Conservation (phyloP, 2,888 invertebrate genomes). For the Gnatocerus cornutus region DNA sequence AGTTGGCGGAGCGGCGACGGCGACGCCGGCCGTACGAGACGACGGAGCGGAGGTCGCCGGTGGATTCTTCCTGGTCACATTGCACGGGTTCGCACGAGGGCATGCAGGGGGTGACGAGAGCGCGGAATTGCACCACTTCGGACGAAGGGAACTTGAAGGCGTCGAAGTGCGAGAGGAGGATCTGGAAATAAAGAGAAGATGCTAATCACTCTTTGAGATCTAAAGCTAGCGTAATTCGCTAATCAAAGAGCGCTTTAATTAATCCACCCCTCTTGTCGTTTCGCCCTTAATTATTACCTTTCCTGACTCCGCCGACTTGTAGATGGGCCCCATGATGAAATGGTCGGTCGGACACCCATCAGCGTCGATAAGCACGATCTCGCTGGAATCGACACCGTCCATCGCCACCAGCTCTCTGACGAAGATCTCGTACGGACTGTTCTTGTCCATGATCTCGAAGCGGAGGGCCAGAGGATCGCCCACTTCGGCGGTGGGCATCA, state of each 20-base stretch:
- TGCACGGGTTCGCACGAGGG: slow-evolving; percentile 94
- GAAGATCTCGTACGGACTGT: slow-evolving; percentile 96
- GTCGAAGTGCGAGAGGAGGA: slow-evolving; percentile 92
- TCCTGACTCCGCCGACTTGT: slow-evolving; percentile 85
- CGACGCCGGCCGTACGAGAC: slow-evolving; percentile 89
- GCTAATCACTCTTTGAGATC: not conserved
- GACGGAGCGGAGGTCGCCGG: slow-evolving; percentile 87
- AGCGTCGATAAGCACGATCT: slow-evolving; percentile 93
- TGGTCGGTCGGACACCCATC: slow-evolving; percentile 95
- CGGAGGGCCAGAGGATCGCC: slow-evolving; percentile 93
- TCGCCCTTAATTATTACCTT: slow-evolving; percentile 75
- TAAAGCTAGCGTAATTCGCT: slow-evolving; percentile 10
- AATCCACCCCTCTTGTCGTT: not conserved
- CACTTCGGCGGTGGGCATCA: slow-evolving; percentile 91
- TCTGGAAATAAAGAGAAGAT: slow-evolving; percentile 71
- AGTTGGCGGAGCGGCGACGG: slow-evolving; percentile 75
- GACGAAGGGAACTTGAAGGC: slow-evolving; percentile 98
- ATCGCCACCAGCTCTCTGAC: slow-evolving; percentile 94
- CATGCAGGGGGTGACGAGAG: slow-evolving; percentile 96
- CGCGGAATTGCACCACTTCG: slow-evolving; percentile 95
- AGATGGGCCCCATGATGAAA: slow-evolving; percentile 94
- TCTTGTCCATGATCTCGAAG: slow-evolving; percentile 93
- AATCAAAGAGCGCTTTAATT: slow-evolving; percentile 22
- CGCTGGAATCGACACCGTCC: slow-evolving; percentile 94
- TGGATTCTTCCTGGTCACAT: slow-evolving; percentile 88